Base-by-base conservation (phyloP, 2,888 invertebrate genomes). In the Heliconius charithonia region DNA sequence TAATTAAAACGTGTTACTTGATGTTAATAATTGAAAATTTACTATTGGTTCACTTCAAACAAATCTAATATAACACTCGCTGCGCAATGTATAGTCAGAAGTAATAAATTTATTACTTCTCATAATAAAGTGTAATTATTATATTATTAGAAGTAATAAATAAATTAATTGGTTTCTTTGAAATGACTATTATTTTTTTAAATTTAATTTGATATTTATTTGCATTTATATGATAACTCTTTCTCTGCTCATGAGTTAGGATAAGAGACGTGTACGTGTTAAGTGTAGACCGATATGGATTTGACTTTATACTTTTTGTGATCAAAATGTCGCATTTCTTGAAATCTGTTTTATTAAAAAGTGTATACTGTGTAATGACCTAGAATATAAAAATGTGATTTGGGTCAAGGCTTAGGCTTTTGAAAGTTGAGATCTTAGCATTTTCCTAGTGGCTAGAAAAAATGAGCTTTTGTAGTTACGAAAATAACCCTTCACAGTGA, bases 361-460 rank as follows among this genome's bases (percentile, higher is more conserved):
- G n/a, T 72, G 59, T 59, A 72, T 59, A 72, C 27, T 72, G 59
- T 72, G 72, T 72, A 72, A 77, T 78, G 65, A 37, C 65, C 77
- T 73, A 65, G 59, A 74, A 74, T 74, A 71, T 66, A 76, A 70
- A 41, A 63, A 51, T 67, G 72, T 76, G 45, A 70, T 79, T 78
- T 69, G 63, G 79, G 81, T 79, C 79, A 81, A 75, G 79, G 80
- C 71, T 79, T 75, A 67, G 65, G 74, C 77, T 81, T 79, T 81
- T 81, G 75, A 77, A 79, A 75, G 75, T 67, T 65, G 71, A 69
- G 62, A 67, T 77, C 69, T 77, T 69, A 32, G 66, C 56, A 59
- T 76, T 78, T 73, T 79, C 69, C 69, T 75, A 75, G 67, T 69
- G 41, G 69, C 75, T 75, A 19, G 65, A 62, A 75, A 77, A 81